Conservation (phyloP, 2,888 invertebrate species). For the Lamellibrachia satsuma region DNA sequence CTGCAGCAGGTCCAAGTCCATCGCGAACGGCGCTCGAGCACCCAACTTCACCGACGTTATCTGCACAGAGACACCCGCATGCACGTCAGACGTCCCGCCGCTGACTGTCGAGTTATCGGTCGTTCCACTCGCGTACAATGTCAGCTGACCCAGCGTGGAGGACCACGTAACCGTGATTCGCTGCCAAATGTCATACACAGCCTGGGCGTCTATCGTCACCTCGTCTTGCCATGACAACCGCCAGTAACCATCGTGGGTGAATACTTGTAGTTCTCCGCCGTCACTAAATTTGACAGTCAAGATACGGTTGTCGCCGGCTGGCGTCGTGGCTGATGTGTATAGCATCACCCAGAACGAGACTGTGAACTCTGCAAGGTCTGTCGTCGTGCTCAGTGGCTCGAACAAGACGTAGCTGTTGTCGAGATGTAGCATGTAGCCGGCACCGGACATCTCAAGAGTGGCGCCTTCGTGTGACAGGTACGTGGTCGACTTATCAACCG, state of each 20-base stretch:
- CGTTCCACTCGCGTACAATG: not conserved
- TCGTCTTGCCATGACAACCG: not conserved
- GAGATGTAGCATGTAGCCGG: not conserved
- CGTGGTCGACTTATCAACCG: not conserved
- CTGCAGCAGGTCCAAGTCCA: constrained; percentile 45
- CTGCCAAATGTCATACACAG: not conserved
- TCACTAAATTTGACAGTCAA: not conserved
- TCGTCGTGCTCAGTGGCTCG: not conserved
- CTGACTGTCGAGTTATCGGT: not conserved
- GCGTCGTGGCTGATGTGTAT: not conserved
- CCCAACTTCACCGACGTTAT: not conserved
- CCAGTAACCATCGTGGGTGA: not conserved
- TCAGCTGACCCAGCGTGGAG: not conserved
- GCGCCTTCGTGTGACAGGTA: not conserved
- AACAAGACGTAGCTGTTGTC: not conserved
- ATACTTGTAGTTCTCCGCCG: not conserved
- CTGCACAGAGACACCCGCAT: not conserved
- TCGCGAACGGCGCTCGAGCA: not conserved
- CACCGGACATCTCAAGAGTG: not conserved
- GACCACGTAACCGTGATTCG: not conserved
- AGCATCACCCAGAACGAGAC: constrained; percentile 21
- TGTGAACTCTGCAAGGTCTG: not conserved
- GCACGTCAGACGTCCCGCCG: not conserved
- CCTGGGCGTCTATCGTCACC: not conserved
- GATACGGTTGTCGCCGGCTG: not conserved